Percentiles rank a stretch among this genome's conserved stretches.
Evolutionary conservation across 37 sponge, comb jelly and placozoan genomes (phyloP).

Genomic region (Diacarnus erythraeanus): DNA sequence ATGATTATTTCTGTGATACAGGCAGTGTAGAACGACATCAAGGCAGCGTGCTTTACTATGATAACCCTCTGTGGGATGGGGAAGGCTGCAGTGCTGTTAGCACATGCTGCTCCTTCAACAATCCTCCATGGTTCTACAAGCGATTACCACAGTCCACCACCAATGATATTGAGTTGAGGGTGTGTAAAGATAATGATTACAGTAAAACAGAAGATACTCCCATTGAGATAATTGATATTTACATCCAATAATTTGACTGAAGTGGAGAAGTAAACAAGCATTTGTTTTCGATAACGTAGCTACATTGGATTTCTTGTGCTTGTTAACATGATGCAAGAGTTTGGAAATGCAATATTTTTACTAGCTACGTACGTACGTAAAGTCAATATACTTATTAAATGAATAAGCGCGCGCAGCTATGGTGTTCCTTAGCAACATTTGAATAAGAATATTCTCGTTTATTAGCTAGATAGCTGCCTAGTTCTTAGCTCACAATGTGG

Average conservation of each 20-base stretch:
- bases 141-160: neutral
- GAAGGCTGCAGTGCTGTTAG: constrained; percentile 12
- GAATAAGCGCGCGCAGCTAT: too few relatives aligned
- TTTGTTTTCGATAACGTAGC: too few relatives aligned
- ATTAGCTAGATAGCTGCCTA: too few relatives aligned
- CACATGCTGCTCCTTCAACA: neutral
- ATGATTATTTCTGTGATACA: constrained; percentile 20
- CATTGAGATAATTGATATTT: constrained; percentile 18
- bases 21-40: neutral
- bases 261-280: too few relatives aligned
- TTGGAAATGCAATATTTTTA: too few relatives aligned
- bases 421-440: too few relatives aligned
- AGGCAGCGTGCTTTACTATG: neutral
- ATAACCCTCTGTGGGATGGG: constrained; percentile 59
- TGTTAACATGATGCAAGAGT: too few relatives aligned
- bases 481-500: too few relatives aligned
- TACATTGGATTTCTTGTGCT: too few relatives aligned
- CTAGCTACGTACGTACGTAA: too few relatives aligned
- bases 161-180: constrained; percentile 41
- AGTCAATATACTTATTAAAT: too few relatives aligned
- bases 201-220: constrained; percentile 29
- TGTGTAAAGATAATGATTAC: constrained; percentile 20
- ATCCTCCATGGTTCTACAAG: constrained; percentile 36
- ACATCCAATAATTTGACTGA: constrained; percentile 31
- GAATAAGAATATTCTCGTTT: too few relatives aligned